phyloP scores from a whole-genome alignment of 2,113 vertebrate species.

The Cyprinus carpio region DNA sequence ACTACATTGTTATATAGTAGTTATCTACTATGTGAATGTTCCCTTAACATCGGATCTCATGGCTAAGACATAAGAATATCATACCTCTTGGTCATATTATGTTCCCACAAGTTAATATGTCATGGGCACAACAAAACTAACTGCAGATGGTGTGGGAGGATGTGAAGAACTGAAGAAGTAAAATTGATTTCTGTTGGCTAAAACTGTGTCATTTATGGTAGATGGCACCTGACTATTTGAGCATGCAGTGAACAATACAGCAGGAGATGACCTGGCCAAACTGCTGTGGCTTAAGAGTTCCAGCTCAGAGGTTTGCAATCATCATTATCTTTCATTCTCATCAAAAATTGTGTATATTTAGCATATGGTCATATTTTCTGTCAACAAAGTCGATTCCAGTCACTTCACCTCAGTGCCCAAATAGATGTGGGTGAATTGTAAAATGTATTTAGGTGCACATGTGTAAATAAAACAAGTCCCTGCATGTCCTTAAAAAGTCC shows the following conservation, averaged over 20 bases:
- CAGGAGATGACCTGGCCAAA: conserved; percentile 95
- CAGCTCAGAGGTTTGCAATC: conserved; percentile 84
- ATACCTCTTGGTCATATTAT: too few species aligned
- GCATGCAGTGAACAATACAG: conserved; percentile 96
- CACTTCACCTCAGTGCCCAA: background rate
- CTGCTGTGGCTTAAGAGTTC: conserved; percentile 98
- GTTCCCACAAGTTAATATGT: too few species aligned
- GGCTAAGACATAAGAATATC: too few species aligned
- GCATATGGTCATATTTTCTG: background rate
- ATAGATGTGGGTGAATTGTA: background rate
- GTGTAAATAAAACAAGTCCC: too few species aligned
- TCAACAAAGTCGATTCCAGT: background rate
- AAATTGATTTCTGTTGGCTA: background rate
- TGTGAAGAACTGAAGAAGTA: background rate
- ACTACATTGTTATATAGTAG: too few species aligned
- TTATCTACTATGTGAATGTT: too few species aligned
- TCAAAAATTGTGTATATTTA: background rate
- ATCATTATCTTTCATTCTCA: background rate
- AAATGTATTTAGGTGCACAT: background rate
- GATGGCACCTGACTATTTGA: conserved; percentile 99
- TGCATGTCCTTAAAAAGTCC: too few species aligned
- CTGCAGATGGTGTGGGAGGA: background rate
- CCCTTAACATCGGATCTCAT: too few species aligned
- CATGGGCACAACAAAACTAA: too few species aligned
- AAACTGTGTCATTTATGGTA: conserved; percentile 56